Conservation (phyloP, 2,113 vertebrate genomes). For the Spea bombifrons region DNA sequence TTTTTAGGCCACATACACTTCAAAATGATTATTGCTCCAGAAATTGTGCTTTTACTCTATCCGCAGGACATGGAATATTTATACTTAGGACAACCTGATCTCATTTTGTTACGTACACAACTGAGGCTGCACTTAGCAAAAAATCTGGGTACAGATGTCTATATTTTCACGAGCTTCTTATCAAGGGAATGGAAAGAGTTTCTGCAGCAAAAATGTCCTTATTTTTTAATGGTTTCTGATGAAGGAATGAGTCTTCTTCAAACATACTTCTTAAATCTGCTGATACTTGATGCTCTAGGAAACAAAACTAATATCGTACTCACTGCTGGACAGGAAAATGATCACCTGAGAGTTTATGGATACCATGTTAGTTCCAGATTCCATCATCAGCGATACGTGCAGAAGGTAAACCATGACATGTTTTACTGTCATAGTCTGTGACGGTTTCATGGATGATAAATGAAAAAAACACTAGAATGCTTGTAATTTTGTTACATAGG, state of each 20-base stretch:
- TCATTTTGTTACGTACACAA: slow-evolving; percentile 52
- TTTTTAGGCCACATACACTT: too few relatives aligned
- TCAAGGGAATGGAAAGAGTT: slow-evolving; percentile 53
- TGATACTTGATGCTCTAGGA: slow-evolving; percentile 54
- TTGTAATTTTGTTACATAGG: too few relatives aligned
- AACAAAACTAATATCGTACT: slow-evolving; percentile 54
- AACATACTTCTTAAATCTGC: slow-evolving; percentile 55
- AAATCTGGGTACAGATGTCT: slow-evolving; percentile 51
- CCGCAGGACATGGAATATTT: slow-evolving; percentile 56
- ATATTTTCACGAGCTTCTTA: slow-evolving; percentile 52
- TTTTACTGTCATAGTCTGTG: too few relatives aligned
- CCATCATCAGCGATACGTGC: accelerated
- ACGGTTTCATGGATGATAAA: too few relatives aligned
- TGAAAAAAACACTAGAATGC: too few relatives aligned
- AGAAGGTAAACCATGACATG: slow-evolving; percentile 35
- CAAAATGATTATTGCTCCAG: neutral
- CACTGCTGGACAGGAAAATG: slow-evolving; percentile 51
- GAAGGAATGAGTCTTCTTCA: slow-evolving; percentile 51
- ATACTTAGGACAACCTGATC: slow-evolving; percentile 43
- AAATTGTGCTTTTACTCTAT: neutral
- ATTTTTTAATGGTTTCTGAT: slow-evolving; percentile 60
- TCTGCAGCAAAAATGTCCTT: slow-evolving; percentile 50
- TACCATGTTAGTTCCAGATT: slow-evolving; percentile 48
- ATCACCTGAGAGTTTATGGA: slow-evolving; percentile 54
- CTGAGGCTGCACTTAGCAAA: slow-evolving; percentile 59